These are phyloP conservation scores for Schizotus pectinicornis DNA, from an alignment of 2,888 invertebrate species.

Conservation along the genomic window DNA sequence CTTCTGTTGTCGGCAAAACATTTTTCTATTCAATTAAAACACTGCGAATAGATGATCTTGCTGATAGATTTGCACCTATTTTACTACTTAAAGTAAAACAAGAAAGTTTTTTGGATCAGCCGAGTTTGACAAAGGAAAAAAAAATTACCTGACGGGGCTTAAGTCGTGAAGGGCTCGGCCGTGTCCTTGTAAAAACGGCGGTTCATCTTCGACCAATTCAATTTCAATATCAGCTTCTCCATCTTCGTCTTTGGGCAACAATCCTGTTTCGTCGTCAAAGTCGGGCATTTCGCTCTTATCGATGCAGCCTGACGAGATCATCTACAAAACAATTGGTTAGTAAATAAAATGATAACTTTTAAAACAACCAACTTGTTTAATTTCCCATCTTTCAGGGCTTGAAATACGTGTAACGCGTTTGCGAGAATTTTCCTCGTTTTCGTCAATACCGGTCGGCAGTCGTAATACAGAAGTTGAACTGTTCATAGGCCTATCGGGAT, in stretches of 20 bases:
- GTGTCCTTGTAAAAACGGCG: slow-evolving; percentile 94
- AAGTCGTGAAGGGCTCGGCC: slow-evolving; percentile 90
- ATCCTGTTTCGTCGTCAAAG: slow-evolving; percentile 95
- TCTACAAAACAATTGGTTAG: slow-evolving; percentile 58
- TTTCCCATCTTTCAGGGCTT: slow-evolving; percentile 97
- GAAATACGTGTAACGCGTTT: slow-evolving; percentile 91
- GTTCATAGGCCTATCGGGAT: slow-evolving; percentile 88
- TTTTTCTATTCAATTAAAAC: too few species aligned
- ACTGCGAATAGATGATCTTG: too few species aligned
- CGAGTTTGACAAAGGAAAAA: too few species aligned
- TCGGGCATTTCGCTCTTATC: slow-evolving; percentile 95
- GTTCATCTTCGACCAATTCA: slow-evolving; percentile 98
- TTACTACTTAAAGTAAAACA: too few species aligned
- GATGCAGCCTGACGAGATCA: slow-evolving; percentile 91
- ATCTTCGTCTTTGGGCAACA: slow-evolving; percentile 88
- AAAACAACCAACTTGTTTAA: slow-evolving; percentile 73
- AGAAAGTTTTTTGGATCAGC: too few species aligned
- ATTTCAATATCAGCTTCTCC: slow-evolving; percentile 98
- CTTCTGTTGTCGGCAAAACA: too few species aligned
- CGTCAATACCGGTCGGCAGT: slow-evolving; percentile 63
- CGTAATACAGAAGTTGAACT: slow-evolving; percentile 61
- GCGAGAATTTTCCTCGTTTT: slow-evolving; percentile 80
- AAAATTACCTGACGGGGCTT: slow-evolving; percentile 73
- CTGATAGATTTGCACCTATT: too few species aligned
- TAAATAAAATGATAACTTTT: neutral